Conservation (phyloP, 1,140 invertebrate genomes). For the Latrodectus geometricus region DNA sequence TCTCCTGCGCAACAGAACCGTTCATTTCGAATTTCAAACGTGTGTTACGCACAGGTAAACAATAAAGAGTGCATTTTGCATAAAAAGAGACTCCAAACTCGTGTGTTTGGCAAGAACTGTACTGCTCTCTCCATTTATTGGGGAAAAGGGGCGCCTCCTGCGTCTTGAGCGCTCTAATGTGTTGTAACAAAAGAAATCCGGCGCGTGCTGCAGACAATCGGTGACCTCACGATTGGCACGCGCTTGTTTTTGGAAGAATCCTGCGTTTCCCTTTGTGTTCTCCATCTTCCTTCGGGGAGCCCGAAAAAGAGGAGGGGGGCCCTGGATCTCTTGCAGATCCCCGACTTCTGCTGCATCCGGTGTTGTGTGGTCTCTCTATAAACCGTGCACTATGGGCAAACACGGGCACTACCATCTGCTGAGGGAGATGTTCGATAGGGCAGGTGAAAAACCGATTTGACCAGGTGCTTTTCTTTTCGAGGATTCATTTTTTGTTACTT, state of each 20-base stretch:
- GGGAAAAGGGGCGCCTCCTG: neutral
- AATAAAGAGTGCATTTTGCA: neutral
- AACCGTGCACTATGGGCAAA: neutral
- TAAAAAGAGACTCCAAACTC: neutral
- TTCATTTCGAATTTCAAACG: too few relatives aligned
- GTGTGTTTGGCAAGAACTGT: neutral
- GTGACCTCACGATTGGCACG: neutral
- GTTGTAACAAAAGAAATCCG: neutral
- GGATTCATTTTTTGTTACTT: too few relatives aligned
- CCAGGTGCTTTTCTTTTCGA: neutral
- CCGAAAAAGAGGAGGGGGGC: neutral
- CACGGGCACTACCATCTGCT: neutral
- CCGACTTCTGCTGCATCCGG: neutral
- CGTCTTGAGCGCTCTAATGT: neutral
- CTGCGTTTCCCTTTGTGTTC: neutral
- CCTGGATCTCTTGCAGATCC: neutral
- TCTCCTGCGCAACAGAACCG: too few relatives aligned
- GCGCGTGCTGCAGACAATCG: neutral
- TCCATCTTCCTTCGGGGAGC: neutral
- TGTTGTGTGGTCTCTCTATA: neutral
- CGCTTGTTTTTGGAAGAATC: slow-evolving; percentile 1
- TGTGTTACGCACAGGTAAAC: too few relatives aligned
- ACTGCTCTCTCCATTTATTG: neutral
- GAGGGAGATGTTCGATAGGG: neutral
- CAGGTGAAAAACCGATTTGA: neutral